These are phyloP conservation scores for Frankliniella intonsa DNA, from an alignment of 2,888 invertebrate genomes.

Conservation along the genomic window DNA sequence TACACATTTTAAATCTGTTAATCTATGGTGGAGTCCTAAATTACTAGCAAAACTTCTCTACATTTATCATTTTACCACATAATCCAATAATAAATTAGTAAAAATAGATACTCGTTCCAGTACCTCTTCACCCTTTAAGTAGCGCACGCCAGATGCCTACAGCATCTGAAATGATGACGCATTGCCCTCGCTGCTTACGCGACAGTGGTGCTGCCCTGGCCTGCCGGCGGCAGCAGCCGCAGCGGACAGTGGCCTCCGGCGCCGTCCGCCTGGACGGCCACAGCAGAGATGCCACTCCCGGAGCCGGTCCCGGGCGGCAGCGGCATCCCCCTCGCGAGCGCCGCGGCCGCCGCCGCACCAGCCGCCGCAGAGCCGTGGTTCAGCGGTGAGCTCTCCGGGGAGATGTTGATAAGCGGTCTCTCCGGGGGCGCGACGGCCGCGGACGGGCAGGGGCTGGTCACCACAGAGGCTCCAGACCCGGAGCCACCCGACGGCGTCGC, in stretches of 20 bases:
- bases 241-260: not conserved
- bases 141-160: not conserved
- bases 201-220: not conserved
- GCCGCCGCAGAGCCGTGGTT: not conserved
- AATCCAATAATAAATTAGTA: not conserved
- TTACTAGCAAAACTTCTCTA: not conserved
- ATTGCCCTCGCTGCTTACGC: not conserved
- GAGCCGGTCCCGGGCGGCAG: not conserved
- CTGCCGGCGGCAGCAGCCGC: not conserved
- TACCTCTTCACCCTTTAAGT: not conserved
- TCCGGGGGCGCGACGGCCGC: slow-evolving; percentile 12
- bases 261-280: not conserved
- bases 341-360: not conserved
- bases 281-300: no score
- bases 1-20: not conserved
- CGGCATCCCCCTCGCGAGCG: not conserved
- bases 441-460: not conserved
- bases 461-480: not conserved
- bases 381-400: not conserved
- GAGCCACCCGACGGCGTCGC: not conserved
- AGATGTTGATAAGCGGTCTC: not conserved
- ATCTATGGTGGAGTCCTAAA: not conserved
- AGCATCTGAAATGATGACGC: not conserved
- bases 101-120: not conserved
- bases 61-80: not conserved